Conservation (phyloP, 2,797 vertebrate species). For the Gephyroberyx darwinii region DNA sequence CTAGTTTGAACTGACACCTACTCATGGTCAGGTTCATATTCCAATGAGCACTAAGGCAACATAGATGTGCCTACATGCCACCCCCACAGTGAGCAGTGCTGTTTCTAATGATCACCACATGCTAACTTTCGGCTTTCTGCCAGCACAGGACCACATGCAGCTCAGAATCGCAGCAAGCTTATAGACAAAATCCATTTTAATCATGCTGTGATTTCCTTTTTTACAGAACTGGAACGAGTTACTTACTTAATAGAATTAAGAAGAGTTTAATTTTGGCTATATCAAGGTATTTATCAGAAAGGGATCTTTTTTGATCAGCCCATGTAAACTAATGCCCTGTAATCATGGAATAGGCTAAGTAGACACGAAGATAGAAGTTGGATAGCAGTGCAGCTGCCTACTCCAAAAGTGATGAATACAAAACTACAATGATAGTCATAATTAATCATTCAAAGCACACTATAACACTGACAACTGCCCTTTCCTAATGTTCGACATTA, state of each 20-base stretch:
- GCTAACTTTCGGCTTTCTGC: conserved; percentile 64
- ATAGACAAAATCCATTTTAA: neutral
- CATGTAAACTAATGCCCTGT: neutral
- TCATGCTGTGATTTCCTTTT: neutral
- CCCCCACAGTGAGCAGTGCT: conserved; percentile 74
- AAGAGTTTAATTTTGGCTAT: neutral
- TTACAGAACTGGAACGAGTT: conserved; percentile 12
- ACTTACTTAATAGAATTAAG: conserved; percentile 25
- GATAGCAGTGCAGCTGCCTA: neutral
- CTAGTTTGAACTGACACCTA: conserved; percentile 76
- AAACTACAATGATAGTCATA: conserved; percentile 4
- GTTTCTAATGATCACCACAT: conserved; percentile 74
- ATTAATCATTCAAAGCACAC: conserved; percentile 27
- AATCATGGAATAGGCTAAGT: neutral
- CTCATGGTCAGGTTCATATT: conserved; percentile 77
- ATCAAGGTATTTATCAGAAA: neutral
- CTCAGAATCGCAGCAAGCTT: neutral
- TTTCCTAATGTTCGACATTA: neutral
- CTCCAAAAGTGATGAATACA: neutral
- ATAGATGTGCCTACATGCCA: conserved; percentile 77
- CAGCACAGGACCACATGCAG: conserved; percentile 53
- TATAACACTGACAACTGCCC: neutral
- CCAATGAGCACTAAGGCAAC: conserved; percentile 76
- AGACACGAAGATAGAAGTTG: conserved; percentile 25
- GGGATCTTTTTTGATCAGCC: too few species aligned